Evolutionary conservation across 1,140 invertebrate species (phyloP), one percentile per base, ranked within the genome.

Genomic region (Drosophila ananassae): DNA sequence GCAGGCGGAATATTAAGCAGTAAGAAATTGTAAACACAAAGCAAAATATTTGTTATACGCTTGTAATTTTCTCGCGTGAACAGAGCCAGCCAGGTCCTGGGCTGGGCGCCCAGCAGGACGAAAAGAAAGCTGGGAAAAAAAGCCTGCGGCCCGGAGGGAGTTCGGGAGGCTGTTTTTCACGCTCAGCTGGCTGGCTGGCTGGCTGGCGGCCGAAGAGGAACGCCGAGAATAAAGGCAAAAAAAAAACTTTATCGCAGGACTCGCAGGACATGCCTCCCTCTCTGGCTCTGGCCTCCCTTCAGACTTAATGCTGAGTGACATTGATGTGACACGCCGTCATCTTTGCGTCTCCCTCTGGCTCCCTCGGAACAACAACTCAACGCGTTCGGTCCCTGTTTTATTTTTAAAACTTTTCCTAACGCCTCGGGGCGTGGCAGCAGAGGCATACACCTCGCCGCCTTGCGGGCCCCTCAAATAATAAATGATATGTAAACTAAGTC

Each of bases 11-110:
- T 53, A 57, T 52, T 47, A 67, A 50, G 54, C 47, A 54, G 44
- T 46, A 61, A 75, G 63, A 64, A 87, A 87, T 77, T 77, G 73
- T 76, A 76, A 87, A 76, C 83, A 78, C 69, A 72, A 82, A 87
- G 77, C 78, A 87, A 87, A 87, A 89, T 89, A 89, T 87, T 87
- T 87, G 82, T 87, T 87, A 85, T 85, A 64, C 83, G 82, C 83
- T 85, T 85, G 82, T 85, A 85, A 87, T 80, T 83, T 83, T 73
- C 73, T 77, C 62, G 80, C 80, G 81, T 63, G 68, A 56, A 61
- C 44, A 47, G 44, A 47, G 44, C 44, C 21, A 47, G 44, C 21
- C 63, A 28, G 44, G 28, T 17, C 28, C 25, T 28, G 25, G 17
- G 17, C 17, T 17, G 17, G 17, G 5, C 7, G 25, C 25, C 6